Evolutionary conservation across 2,888 invertebrate genomes (phyloP), one percentile per base, ranked within the genome.

Genomic region (Ferdinandea cuprea): DNA sequence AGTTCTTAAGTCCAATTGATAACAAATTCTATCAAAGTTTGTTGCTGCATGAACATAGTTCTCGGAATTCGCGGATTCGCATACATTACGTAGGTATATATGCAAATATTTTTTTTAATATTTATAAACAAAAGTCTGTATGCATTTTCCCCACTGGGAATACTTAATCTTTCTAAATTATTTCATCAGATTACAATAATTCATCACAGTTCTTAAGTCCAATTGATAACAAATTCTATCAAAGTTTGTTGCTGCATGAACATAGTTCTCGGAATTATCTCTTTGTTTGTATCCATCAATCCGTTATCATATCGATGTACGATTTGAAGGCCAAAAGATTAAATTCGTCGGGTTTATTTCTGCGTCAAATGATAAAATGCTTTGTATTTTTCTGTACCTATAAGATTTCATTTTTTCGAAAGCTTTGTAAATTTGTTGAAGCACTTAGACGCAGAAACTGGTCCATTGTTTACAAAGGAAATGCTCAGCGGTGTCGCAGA

Each of bases 211-310:
- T 32, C 25, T 15, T 28, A 42, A 17, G 40, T 58, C 42, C 40
- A 56, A 21, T 56, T 56, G 59, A 59, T 59, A 59, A 59, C 0
- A 7, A 19, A 19, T 44, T 44, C 13, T 44, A 59, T 44, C 44
- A 13, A 19, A 59, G 8, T n/a, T n/a, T n/a, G n/a, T n/a, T n/a
- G n/a, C 9, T 25, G 25, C 25, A 25, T 25, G 25, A 19, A 28
- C 15, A 11, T 1, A 17, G 17, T 44, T 59, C 42, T 44, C 17
- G n/a, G 28, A 44, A 44, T 44, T n/a, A 59, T 13, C 21, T 37
- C 1, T 13, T 21, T 25, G 5, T 25, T 25, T 15, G 9, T 15
- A 37, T 15, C 21, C 25, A 13, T 25, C 37, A 13, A 37, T 54
- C 25, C 13, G 40, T 25, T 56, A 56, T 25, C 56, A 9, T 5